Percentiles rank a stretch among this genome's conserved stretches.
Conservation (phyloP, 2,888 invertebrate genomes). For the Nomada fucata region DNA sequence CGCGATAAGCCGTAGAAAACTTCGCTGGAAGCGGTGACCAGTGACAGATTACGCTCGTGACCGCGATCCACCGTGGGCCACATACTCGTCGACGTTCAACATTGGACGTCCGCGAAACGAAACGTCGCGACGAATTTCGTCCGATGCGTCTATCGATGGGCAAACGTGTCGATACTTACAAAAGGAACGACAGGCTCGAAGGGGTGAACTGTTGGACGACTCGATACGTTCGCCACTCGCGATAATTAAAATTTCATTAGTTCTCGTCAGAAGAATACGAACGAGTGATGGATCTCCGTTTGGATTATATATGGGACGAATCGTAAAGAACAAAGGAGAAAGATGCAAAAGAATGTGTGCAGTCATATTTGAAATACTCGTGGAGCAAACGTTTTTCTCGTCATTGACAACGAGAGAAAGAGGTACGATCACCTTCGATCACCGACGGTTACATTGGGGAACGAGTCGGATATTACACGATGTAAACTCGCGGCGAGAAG, state of each 20-base stretch:
- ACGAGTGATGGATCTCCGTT: too few relatives aligned
- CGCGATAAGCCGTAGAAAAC: constrained; percentile 80
- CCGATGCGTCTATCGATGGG: constrained; percentile 36
- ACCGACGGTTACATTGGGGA: constrained; percentile 11
- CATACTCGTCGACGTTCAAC: constrained; percentile 15
- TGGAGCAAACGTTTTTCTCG: too few relatives aligned
- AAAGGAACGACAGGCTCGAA: not conserved
- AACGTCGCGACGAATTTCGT: constrained; percentile 46
- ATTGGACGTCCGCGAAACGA: constrained; percentile 14
- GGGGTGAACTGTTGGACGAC: too few relatives aligned
- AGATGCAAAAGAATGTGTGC: too few relatives aligned
- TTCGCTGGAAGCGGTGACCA: constrained; percentile 77
- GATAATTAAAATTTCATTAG: not conserved
- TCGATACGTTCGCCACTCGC: not conserved
- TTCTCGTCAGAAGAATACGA: not conserved
- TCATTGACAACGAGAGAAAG: too few relatives aligned
- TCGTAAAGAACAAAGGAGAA: too few relatives aligned
- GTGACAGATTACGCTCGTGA: constrained; percentile 80
- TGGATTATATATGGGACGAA: too few relatives aligned
- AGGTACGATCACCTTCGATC: too few relatives aligned
- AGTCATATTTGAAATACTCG: too few relatives aligned
- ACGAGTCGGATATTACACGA: constrained; percentile 46
- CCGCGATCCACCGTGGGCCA: constrained; percentile 64
- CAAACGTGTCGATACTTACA: constrained; percentile 6
- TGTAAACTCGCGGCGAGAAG: constrained; percentile 40